phyloP scores from a whole-genome alignment of 2,113 vertebrate genomes.

The Meriones unguiculatus region DNA sequence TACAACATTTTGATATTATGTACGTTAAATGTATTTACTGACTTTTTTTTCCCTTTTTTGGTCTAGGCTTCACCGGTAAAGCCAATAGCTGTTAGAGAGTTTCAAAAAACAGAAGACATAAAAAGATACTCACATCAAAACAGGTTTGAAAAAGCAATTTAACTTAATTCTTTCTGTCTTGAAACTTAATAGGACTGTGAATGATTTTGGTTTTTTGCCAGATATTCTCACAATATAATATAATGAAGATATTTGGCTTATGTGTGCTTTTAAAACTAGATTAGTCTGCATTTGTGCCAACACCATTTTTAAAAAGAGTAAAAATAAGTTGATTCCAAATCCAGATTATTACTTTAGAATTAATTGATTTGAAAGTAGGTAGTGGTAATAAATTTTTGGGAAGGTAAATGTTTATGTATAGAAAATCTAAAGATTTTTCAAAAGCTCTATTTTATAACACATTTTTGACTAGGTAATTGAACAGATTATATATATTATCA shows the following conservation, averaged over 20 bases:
- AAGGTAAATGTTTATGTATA: not conserved
- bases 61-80: slow-evolving; percentile 91
- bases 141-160: slow-evolving; percentile 87
- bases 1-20: not conserved
- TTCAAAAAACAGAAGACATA: slow-evolving; percentile 89
- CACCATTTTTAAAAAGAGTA: not conserved
- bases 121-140: slow-evolving; percentile 87
- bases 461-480: not conserved
- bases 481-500: not conserved
- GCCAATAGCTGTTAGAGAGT: slow-evolving; percentile 83
- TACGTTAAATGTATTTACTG: slow-evolving; percentile 55
- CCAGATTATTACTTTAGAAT: slow-evolving; percentile 8
- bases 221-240: not conserved
- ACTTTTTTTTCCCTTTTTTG: slow-evolving; percentile 68
- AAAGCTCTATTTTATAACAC: not conserved
- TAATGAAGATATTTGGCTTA: slow-evolving; percentile 1
- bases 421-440: not conserved
- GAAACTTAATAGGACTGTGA: slow-evolving; percentile 38
- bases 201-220: slow-evolving; percentile 37
- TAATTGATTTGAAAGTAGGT: slow-evolving; percentile 60
- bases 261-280: slow-evolving; percentile 39
- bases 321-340: slow-evolving; percentile 53
- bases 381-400: slow-evolving; percentile 32
- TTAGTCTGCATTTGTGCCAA: not conserved
- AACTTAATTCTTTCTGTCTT: slow-evolving; percentile 55